Conservation (phyloP, 2,888 invertebrate species). For the Taphrorychus bicolor region DNA sequence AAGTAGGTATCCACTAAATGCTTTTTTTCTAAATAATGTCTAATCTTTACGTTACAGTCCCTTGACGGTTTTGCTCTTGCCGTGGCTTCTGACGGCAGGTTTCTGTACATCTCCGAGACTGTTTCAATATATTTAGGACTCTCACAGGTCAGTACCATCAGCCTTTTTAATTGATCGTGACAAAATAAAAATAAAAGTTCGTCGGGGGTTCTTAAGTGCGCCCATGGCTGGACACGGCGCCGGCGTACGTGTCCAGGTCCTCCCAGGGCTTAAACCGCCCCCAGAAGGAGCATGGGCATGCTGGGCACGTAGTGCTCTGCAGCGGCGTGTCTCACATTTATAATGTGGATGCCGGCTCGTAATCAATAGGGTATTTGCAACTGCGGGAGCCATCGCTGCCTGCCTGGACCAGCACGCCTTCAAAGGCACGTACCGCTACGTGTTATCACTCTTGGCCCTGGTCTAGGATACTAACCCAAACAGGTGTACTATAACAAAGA, state of each 20-base stretch:
- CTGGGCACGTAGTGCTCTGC: constrained; percentile 66
- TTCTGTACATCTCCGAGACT: constrained; percentile 99
- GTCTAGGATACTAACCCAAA: constrained; percentile 37
- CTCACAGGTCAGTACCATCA: constrained; percentile 89
- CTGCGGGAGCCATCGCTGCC: constrained; percentile 54
- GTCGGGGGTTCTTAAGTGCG: constrained; percentile 12
- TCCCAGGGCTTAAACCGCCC: constrained; percentile 40
- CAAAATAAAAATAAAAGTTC: not conserved
- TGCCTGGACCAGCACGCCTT: constrained; percentile 31
- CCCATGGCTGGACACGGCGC: constrained; percentile 28
- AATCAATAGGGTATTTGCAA: constrained; percentile 66
- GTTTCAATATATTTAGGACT: constrained; percentile 99
- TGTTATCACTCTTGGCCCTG: constrained; percentile 41
- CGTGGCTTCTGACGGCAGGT: constrained; percentile 93
- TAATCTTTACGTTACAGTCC: constrained; percentile 76
- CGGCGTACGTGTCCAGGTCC: constrained; percentile 41
- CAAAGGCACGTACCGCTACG: constrained; percentile 39
- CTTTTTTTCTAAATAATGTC: not conserved
- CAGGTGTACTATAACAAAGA: constrained; percentile 26
- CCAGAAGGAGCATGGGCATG: constrained; percentile 40
- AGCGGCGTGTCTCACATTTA: constrained; percentile 68
- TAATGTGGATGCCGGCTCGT: constrained; percentile 62
- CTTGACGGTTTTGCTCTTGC: constrained; percentile 98
- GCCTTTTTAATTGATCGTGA: not conserved
- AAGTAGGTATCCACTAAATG: constrained; percentile 73